A percentile compares a stretch with the other conserved stretches of the same genome.
Evolutionary conservation across 2,113 vertebrate genomes (phyloP).

Genomic region (Oostethus manadensis): DNA sequence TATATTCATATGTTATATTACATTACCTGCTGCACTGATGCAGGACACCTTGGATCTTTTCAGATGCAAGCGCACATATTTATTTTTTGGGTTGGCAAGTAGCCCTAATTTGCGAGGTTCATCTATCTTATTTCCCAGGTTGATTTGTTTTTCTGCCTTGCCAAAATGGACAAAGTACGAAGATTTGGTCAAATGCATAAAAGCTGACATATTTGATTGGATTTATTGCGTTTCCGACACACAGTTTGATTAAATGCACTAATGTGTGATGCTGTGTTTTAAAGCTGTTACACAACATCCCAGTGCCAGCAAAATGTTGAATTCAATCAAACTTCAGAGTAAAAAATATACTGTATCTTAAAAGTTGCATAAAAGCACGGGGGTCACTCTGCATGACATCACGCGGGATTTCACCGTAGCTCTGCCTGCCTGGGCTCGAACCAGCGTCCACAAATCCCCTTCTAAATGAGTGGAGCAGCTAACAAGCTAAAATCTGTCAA

Average conservation of each 20-base stretch:
- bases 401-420: no score
- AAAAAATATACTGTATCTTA: background rate
- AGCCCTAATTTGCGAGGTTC: slow-evolving; percentile 5
- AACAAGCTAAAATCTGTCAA: no score
- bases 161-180: slow-evolving; percentile 3
- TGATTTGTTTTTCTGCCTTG: background rate
- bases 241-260: background rate
- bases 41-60: background rate
- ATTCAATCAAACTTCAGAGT: background rate
- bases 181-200: background rate
- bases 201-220: background rate
- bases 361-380: background rate
- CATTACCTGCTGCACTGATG: background rate
- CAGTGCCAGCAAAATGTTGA: background rate
- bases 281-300: background rate
- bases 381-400: no score
- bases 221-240: background rate
- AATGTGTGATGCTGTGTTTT: background rate
- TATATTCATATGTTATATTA: background rate
- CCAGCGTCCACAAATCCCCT: no score
- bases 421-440: no score
- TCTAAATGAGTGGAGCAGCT: no score
- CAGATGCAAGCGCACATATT: background rate
- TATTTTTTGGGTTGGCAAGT: slow-evolving; percentile 1
- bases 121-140: background rate